Evolutionary conservation across 2,797 vertebrate genomes (phyloP).

Genomic region (Pseudopleuronectes americanus): DNA sequence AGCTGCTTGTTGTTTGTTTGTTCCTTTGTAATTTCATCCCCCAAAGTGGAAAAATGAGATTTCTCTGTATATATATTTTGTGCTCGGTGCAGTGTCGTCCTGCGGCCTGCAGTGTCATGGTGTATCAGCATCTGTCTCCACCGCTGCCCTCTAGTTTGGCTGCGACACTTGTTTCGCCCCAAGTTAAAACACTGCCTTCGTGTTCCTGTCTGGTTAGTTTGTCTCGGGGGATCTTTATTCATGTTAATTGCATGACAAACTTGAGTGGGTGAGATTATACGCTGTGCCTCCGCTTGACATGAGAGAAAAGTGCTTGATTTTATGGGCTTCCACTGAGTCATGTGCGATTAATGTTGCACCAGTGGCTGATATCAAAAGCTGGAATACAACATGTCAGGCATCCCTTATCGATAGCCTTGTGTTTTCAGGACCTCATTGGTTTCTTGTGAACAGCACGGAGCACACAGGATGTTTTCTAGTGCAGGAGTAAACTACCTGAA

Average conservation of each 20-base stretch:
- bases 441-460: not conserved
- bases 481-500: constrained; percentile 4
- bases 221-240: constrained; percentile 53
- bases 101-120: constrained; percentile 51
- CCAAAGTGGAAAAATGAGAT: constrained; percentile 2
- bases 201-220: constrained; percentile 57
- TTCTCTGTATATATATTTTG: constrained; percentile 11
- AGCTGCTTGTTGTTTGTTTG: constrained; percentile 6
- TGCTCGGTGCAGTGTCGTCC: constrained; percentile 1
- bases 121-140: constrained; percentile 36
- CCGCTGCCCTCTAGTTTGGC: constrained; percentile 31
- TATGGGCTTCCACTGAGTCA: constrained; percentile 20
- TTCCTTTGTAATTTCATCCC: constrained; percentile 39
- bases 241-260: constrained; percentile 42
- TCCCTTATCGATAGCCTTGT: not conserved
- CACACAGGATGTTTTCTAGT: not conserved
- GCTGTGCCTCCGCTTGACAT: constrained; percentile 44
- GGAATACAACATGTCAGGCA: not conserved
- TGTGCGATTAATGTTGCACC: constrained; percentile 26
- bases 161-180: constrained; percentile 62
- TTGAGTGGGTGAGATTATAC: constrained; percentile 55
- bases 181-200: constrained; percentile 42
- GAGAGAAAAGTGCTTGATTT: not conserved
- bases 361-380: constrained; percentile 21
- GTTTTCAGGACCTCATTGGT: not conserved